Base-by-base conservation (phyloP, 2,888 invertebrate genomes). In the Ischnura elegans region DNA sequence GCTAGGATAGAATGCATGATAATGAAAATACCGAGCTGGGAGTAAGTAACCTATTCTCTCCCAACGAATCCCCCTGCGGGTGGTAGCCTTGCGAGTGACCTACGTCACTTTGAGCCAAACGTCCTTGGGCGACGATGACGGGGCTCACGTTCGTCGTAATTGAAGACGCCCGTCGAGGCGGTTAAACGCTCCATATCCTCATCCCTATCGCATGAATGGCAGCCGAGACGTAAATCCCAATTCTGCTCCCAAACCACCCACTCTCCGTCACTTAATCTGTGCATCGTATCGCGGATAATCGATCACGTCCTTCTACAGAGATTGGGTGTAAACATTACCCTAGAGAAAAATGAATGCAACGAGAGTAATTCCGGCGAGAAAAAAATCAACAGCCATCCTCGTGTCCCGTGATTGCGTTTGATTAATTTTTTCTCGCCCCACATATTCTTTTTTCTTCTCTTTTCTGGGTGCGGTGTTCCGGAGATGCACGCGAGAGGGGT, bases 121-220 rank as follows among this genome's bases (percentile, higher is more conserved):
- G 61, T 61, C 61, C 61, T 61, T 61, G 25, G 19, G n/a, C 61
- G 61, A 25, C 61, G 61, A 25, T n/a, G 25, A 61, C n/a, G 25
- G 61, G 61, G 16, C 47, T 16, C 47, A 16, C n/a, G 47, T 10
- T 25, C 61, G 61, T 25, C 61, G 61, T 25, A 61, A 61, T 61
- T 61, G 61, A 61, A n/a, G 61, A 61, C 61, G 61, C 21, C 61
- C 61, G 61, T n/a, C n/a, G n/a, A n/a, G n/a, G 61, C 51, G 51
- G 61, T 2, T 61, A 61, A 61, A 51, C 47, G 25, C 61, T 61
- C 61, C 61, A 61, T 61, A 61, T 61, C 61, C 61, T 61, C 61
- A 61, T 16, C 19, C 19, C 21, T 25, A 61, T 21, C 61, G 61
- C 61, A 25, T 61, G n/a, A 61, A 61, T n/a, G 61, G 25, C 19